These are phyloP conservation scores for Epizoanthus illoricatus DNA, from an alignment of 92 coral and sea anemone genomes.

Conservation along the genomic window DNA sequence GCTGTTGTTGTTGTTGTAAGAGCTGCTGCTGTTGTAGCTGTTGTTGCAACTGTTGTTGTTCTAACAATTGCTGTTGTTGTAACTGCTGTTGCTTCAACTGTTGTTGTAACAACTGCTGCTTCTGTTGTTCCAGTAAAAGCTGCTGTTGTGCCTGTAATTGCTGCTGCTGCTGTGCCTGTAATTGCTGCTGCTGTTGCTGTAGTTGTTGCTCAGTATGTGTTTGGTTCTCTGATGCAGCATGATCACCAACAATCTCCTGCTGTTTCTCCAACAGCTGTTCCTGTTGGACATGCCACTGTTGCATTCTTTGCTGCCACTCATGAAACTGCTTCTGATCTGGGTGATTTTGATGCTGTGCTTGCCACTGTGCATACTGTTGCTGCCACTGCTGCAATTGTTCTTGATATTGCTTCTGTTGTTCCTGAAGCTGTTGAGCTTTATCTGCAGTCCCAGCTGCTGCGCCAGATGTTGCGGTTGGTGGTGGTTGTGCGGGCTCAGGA, in stretches of 20 bases:
- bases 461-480: slow-evolving; percentile 36
- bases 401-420: slow-evolving; percentile 69
- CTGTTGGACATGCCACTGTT: slow-evolving; percentile 73
- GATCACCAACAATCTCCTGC: slow-evolving; percentile 17
- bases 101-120: slow-evolving; percentile 36
- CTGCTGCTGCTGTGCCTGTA: slow-evolving; percentile 26
- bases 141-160: slow-evolving; percentile 42
- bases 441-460: slow-evolving; percentile 6
- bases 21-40: slow-evolving; percentile 41
- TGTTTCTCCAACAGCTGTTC: slow-evolving; percentile 57
- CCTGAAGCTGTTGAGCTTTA: slow-evolving; percentile 38
- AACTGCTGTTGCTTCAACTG: slow-evolving; percentile 47
- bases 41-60: slow-evolving; percentile 41
- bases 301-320: slow-evolving; percentile 86
- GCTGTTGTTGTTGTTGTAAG: too few species aligned
- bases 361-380: slow-evolving; percentile 89
- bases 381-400: slow-evolving; percentile 88
- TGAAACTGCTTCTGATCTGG: slow-evolving; percentile 95
- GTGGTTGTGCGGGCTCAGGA: slow-evolving; percentile 43
- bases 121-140: slow-evolving; percentile 17
- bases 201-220: slow-evolving; percentile 2
- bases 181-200: slow-evolving; percentile 27
- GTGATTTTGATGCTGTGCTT: slow-evolving; percentile 85
- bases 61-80: slow-evolving; percentile 40
- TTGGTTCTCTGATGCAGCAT: slow-evolving; percentile 17